phyloP scores from a whole-genome alignment of 2,888 invertebrate genomes.

The Lydus trimaculatus region DNA sequence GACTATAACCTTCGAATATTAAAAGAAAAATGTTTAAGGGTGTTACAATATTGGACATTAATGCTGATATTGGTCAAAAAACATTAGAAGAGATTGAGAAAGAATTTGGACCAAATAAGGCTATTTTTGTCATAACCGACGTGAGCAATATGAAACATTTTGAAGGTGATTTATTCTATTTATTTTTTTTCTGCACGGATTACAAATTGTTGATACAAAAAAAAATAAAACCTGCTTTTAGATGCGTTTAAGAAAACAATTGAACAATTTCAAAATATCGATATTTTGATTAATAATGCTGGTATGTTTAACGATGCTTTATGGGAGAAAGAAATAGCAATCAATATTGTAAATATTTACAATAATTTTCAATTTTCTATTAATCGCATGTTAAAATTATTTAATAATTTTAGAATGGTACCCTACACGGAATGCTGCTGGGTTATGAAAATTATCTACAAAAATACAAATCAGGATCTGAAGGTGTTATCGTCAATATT shows the following conservation, averaged over 20 bases:
- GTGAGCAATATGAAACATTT: slow-evolving; percentile 15
- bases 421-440: slow-evolving; percentile 57
- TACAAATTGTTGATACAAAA: too few species aligned
- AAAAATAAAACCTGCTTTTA: slow-evolving; percentile 44
- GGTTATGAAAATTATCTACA: slow-evolving; percentile 60
- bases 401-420: slow-evolving; percentile 59
- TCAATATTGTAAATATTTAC: slow-evolving; percentile 36
- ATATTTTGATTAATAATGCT: slow-evolving; percentile 64
- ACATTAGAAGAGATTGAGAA: slow-evolving; percentile 67
- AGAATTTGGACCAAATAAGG: slow-evolving; percentile 70
- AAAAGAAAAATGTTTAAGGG: slow-evolving; percentile 43
- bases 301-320: slow-evolving; percentile 38
- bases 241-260: slow-evolving; percentile 75
- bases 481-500: slow-evolving; percentile 62
- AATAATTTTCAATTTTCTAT: slow-evolving; percentile 20
- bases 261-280: slow-evolving; percentile 70
- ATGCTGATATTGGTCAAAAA: slow-evolving; percentile 60
- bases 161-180: slow-evolving; percentile 16
- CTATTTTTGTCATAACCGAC: slow-evolving; percentile 67
- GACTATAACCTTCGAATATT: too few species aligned
- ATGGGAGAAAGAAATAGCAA: slow-evolving; percentile 37
- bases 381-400: too few species aligned
- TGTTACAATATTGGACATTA: slow-evolving; percentile 22
- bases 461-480: slow-evolving; percentile 59
- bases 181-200: too few species aligned